Base-by-base conservation (phyloP, 2,113 vertebrate species). In the Nerophis lumbriciformis region DNA sequence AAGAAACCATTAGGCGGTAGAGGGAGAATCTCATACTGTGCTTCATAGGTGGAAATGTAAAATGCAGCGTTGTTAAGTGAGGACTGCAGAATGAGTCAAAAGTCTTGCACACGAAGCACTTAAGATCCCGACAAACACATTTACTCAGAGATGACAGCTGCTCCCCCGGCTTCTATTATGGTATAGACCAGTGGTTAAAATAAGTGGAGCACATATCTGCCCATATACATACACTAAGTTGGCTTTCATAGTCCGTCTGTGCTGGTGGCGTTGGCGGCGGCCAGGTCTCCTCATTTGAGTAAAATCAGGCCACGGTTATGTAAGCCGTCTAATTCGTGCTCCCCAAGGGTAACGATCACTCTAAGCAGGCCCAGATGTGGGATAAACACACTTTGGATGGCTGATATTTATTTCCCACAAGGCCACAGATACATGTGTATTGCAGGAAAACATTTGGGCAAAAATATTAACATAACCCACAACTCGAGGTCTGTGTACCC, bases 291-390 rank as follows among this genome's bases (percentile, higher is more conserved):
- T 71, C 47, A 82, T 78, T 74, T 79, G 65, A 63, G 66, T 53
- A 69, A 80, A 87, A 75, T n/a, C 66, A 68, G 78, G 70, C 59
- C 79, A 74, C 3, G 9, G 69, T 83, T 83, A 83, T 65, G 78
- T 70, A 85, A 77, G 65, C 59, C 48, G 65, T 36, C 50, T 68
- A 66, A 72, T 64, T 53, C 67, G 39, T 45, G n/a, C 47, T 59
- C 54, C 71, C 65, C 48, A 37, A 21, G 59, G 71, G 70, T 61
- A 78, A 68, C 73, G 76, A 78, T 72, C 58, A 38, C 44, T 67
- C 61, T 82, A 79, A 86, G 21, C 57, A 66, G 63, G 48, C 44
- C 79, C 83, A 87, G 78, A 87, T 84, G 83, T 83, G 71, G 66
- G 21, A 66, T 65, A 67, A 74, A 76, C 61, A 78, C 59, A 66